A percentile compares a stretch with the other conserved stretches of the same genome.
Evolutionary conservation across 1,140 invertebrate genomes (phyloP).

Genomic region (Watersipora subatra): DNA sequence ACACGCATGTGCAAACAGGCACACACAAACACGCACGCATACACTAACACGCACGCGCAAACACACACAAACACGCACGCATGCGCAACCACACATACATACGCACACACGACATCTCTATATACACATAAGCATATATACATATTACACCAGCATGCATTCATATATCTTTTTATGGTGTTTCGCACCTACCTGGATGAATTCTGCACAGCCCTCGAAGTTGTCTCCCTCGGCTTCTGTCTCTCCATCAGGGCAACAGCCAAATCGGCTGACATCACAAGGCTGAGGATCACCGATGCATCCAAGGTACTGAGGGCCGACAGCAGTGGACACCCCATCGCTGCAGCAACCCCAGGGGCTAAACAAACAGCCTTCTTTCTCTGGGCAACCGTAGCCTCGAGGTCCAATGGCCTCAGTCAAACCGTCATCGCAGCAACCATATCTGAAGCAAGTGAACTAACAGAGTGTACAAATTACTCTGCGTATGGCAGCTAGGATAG

Average conservation of each 20-base stretch:
- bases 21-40: too few species aligned
- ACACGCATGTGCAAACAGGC: too few species aligned
- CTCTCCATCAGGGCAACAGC: conserved; percentile 69
- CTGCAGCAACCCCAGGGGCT: conserved; percentile 21
- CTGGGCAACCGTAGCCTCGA: conserved; percentile 26
- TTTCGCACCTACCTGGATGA: too few species aligned
- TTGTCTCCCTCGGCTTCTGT: conserved; percentile 57
- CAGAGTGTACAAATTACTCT: neutral
- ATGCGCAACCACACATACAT: too few species aligned
- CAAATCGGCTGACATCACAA: conserved; percentile 38
- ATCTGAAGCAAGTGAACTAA: conserved; percentile 2
- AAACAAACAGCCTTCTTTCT: conserved; percentile 13
- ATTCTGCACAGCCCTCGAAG: conserved; percentile 41
- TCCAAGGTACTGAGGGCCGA: conserved; percentile 14
- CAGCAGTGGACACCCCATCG: conserved; percentile 28
- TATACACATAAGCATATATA: too few species aligned
- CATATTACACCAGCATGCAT: too few species aligned
- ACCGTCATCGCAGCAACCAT: conserved; percentile 40
- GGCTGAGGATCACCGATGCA: conserved; percentile 9
- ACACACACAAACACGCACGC: too few species aligned
- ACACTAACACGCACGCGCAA: too few species aligned
- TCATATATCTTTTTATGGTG: too few species aligned
- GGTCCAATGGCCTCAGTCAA: conserved; percentile 33
- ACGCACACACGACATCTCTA: too few species aligned
- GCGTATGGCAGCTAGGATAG: neutral